Percentiles rank a stretch among this genome's conserved stretches.
These are phyloP conservation scores for Pimpla rufipes DNA, from an alignment of 2,888 invertebrate genomes.

Conservation along the genomic window DNA sequence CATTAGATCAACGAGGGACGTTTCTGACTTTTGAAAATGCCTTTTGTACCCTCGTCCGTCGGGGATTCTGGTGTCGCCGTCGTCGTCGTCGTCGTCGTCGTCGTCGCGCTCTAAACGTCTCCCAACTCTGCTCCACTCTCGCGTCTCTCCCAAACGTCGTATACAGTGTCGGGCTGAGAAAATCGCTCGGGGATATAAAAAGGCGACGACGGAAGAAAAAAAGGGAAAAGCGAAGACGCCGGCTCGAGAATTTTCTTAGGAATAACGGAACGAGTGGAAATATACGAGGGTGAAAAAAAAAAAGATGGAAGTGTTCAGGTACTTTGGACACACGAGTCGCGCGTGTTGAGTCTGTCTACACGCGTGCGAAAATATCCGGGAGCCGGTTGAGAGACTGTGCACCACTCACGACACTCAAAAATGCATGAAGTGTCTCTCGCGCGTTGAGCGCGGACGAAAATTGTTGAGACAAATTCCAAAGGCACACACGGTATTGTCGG, in stretches of 20 bases:
- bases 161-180: slow-evolving; percentile 16
- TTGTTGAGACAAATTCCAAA: slow-evolving; percentile 41
- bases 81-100: neutral
- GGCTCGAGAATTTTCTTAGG: neutral
- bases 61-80: neutral
- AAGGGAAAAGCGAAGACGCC: neutral
- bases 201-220: neutral
- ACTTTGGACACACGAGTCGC: neutral
- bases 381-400: slow-evolving; percentile 21
- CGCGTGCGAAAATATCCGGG: slow-evolving; percentile 40
- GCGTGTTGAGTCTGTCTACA: neutral
- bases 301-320: slow-evolving; percentile 1
- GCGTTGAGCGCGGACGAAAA: slow-evolving; percentile 15
- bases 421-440: slow-evolving; percentile 63
- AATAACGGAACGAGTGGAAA: slow-evolving; percentile 4
- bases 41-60: slow-evolving; percentile 43
- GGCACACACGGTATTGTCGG: slow-evolving; percentile 44
- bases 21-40: slow-evolving; percentile 54
- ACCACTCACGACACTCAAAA: slow-evolving; percentile 51
- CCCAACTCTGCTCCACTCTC: neutral
- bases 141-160: slow-evolving; percentile 41
- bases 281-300: neutral
- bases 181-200: slow-evolving; percentile 43
- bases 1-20: slow-evolving; percentile 18
- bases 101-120: slow-evolving; percentile 6